Percentiles rank a stretch among this genome's conserved stretches.
phyloP scores from a whole-genome alignment of 2,113 vertebrate genomes.

The Aspiorhynchus laticeps region DNA sequence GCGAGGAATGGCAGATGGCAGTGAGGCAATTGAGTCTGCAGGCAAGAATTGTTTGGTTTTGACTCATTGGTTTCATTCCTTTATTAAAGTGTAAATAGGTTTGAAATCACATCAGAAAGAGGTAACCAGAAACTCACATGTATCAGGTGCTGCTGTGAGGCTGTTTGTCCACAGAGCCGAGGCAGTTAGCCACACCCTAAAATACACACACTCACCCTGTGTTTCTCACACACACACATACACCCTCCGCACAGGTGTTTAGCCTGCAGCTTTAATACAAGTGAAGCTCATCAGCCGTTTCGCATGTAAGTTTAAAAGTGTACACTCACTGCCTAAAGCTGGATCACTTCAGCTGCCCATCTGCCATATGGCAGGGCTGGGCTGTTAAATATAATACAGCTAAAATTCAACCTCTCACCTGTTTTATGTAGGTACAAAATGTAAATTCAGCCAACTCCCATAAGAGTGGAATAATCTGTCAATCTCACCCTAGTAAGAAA shows the following conservation, averaged over 20 bases:
- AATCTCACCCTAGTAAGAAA: not conserved
- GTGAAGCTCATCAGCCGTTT: conserved; percentile 56
- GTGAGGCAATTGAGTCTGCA: conserved; percentile 25
- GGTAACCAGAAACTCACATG: conserved; percentile 48
- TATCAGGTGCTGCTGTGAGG: conserved; percentile 48
- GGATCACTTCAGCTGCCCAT: conserved; percentile 38
- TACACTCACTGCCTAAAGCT: conserved; percentile 44
- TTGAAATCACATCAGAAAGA: conserved; percentile 38
- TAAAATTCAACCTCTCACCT: conserved; percentile 22
- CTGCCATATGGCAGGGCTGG: conserved; percentile 39
- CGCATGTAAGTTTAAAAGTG: conserved; percentile 34
- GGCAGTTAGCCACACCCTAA: conserved; percentile 36
- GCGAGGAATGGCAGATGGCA: conserved; percentile 36
- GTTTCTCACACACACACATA: conserved; percentile 42
- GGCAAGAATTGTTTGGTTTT: conserved; percentile 44
- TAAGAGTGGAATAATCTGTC: not conserved
- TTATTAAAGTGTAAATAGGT: conserved; percentile 40
- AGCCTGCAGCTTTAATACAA: conserved; percentile 57
- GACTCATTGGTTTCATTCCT: conserved; percentile 53
- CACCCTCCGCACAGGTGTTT: conserved; percentile 58
- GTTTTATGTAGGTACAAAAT: conserved; percentile 19
- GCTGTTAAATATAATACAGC: conserved; percentile 28
- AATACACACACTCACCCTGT: conserved; percentile 1
- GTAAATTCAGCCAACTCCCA: conserved; percentile 8
- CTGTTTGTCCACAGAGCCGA: conserved; percentile 42